Evolutionary conservation across 2,113 vertebrate species (phyloP).

Genomic region (Notarius lentiginosus): DNA sequence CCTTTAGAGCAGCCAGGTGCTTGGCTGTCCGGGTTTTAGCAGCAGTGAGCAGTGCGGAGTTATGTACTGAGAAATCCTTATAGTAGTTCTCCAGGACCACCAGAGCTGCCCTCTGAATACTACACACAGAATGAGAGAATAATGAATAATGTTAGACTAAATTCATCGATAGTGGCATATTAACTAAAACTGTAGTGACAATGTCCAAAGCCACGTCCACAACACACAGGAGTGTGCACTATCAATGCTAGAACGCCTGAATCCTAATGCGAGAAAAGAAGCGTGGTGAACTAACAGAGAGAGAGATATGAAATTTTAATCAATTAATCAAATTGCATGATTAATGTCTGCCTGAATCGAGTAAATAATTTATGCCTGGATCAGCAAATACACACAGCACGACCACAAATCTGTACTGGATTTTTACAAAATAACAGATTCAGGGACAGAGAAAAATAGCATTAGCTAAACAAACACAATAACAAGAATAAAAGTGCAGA

Average conservation of each 20-base stretch:
- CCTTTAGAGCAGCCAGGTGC: conserved; percentile 89
- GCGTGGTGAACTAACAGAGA: not conserved
- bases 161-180: not conserved
- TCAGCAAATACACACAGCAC: not conserved
- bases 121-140: conserved; percentile 54
- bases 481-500: not conserved
- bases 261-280: not conserved
- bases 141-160: not conserved
- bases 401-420: not conserved
- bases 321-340: not conserved
- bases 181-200: not conserved
- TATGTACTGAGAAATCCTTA: conserved; percentile 90
- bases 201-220: not conserved
- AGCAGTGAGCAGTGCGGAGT: conserved; percentile 84
- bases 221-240: not conserved
- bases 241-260: not conserved
- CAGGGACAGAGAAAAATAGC: not conserved
- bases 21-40: conserved; percentile 87
- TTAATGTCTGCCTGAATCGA: conserved; percentile 2
- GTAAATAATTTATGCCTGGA: conserved; percentile 23
- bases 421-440: not conserved
- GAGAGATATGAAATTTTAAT: not conserved
- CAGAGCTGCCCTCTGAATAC: conserved; percentile 91
- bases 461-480: not conserved
- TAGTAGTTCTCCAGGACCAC: conserved; percentile 93